phyloP scores from a whole-genome alignment of 53 echinoderm and acorn worm genomes.

The Paelopatides confundens region DNA sequence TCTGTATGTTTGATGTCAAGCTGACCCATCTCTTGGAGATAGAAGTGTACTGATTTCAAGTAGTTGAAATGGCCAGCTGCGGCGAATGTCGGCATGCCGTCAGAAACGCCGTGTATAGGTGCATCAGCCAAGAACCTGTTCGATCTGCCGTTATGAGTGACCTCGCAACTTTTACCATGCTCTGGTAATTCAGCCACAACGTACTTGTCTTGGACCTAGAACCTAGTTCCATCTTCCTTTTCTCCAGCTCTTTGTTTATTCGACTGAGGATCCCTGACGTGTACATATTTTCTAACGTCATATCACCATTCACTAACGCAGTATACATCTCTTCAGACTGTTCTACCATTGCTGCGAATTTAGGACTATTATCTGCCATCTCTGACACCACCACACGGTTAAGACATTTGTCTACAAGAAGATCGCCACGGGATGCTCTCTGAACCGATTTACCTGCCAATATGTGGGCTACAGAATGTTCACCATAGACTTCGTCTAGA shows the following conservation, averaged over 20 bases:
- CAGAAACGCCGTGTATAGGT: constrained; percentile 22
- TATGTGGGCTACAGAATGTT: constrained; percentile 61
- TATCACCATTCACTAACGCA: constrained; percentile 1
- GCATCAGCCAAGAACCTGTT: too few species aligned
- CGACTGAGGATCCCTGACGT: neutral
- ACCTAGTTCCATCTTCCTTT: constrained; percentile 11
- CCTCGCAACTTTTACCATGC: constrained; percentile 5
- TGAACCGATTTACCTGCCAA: constrained; percentile 61
- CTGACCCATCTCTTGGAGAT: neutral
- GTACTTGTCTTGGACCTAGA: constrained; percentile 30
- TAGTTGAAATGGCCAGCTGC: too few species aligned
- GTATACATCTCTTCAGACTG: neutral
- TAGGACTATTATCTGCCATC: too few species aligned
- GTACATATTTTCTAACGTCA: constrained; percentile 28
- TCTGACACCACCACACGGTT: constrained; percentile 14
- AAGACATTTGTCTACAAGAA: constrained; percentile 61
- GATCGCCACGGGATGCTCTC: constrained; percentile 59
- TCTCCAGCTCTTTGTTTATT: constrained; percentile 29
- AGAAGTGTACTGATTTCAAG: too few species aligned
- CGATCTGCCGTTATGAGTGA: too few species aligned
- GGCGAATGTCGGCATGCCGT: constrained; percentile 45
- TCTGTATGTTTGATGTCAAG: neutral
- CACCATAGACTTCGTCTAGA: constrained; percentile 39
- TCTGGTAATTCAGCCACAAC: constrained; percentile 37
- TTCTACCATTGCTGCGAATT: too few species aligned